Evolutionary conservation across 1,140 invertebrate genomes (phyloP), one percentile per base, ranked within the genome.

Genomic region (Solenopsis fugax): DNA sequence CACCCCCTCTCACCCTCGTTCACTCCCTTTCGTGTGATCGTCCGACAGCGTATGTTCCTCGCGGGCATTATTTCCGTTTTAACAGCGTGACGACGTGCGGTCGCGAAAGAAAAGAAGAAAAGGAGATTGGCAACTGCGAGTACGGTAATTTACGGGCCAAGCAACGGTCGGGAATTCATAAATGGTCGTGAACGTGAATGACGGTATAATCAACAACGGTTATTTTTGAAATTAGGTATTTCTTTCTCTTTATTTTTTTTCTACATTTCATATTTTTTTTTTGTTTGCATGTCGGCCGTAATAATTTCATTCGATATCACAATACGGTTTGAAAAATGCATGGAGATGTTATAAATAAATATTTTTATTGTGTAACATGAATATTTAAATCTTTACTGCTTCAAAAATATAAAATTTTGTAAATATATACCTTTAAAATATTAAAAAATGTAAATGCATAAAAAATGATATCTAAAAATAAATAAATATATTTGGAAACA

Each of bases 1-100:
- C 76, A 78, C 85, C 41, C 76, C 29, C 2, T 29, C 2, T 69
- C 62, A 69, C 52, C 12, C 62, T 60, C 52, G 45, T 81, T 69
- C 76, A 60, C 76, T 69, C 77, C 64, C 77, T 71, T 69, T 85
- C 45, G 72, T 37, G 62, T 50, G 80, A 34, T 50, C 48, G 52
- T 80, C 76, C 73, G 71, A 72, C 69, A 62, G 52, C 48, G 82
- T 85, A 58, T 54, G 73, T 85, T 65, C 48, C 72, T 72, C 54
- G 24, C 37, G 64, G 71, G 76, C 81, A 85, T 88, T 88, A 85
- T 88, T 89, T 88, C 65, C 78, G 64, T 41, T 77, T 71, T 85
- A 88, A 88, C 69, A 52, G 50, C 54, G 29, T 76, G 50, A 48
- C 69, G 54, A 75, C 69, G 45, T 84, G 56, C 13, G 56, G 67